Evolutionary conservation across 53 echinoderm and acorn worm species (phyloP).

Genomic region (Henricia sp.): DNA sequence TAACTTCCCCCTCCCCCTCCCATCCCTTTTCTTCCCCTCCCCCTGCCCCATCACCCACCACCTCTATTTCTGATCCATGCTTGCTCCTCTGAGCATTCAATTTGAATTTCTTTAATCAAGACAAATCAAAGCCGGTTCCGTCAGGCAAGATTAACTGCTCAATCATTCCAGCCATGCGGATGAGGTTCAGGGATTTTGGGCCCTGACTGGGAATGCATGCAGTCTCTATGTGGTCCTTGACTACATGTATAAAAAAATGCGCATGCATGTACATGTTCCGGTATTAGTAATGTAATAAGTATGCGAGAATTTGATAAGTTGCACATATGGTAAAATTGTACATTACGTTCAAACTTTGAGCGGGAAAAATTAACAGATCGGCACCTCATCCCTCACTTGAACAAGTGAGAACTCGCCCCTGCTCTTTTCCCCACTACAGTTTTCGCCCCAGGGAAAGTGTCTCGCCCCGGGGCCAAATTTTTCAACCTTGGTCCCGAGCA

Average conservation of each 20-base stretch:
- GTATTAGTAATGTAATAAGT: background rate
- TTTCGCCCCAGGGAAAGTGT: no score
- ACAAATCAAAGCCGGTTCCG: constrained; percentile 54
- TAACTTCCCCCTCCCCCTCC: background rate
- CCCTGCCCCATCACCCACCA: background rate
- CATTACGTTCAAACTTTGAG: no score
- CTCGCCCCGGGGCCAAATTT: no score
- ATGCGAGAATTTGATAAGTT: no score
- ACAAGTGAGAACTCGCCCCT: no score
- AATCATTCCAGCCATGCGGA: constrained; percentile 18
- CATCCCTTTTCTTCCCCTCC: background rate
- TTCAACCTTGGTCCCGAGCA: no score
- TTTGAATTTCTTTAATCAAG: constrained; percentile 30
- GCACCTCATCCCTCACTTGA: no score
- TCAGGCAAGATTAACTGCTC: constrained; percentile 44
- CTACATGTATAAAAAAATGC: background rate
- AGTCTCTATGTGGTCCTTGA: background rate
- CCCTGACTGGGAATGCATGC: no score
- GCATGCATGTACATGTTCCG: constrained; percentile 5
- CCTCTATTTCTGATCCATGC: background rate
- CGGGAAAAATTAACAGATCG: no score
- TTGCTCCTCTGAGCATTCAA: background rate
- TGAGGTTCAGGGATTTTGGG: background rate
- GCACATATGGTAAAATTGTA: background rate
- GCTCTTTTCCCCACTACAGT: no score